phyloP scores from a whole-genome alignment of 2,888 invertebrate species.

The Rhopalosiphum nymphaeae region DNA sequence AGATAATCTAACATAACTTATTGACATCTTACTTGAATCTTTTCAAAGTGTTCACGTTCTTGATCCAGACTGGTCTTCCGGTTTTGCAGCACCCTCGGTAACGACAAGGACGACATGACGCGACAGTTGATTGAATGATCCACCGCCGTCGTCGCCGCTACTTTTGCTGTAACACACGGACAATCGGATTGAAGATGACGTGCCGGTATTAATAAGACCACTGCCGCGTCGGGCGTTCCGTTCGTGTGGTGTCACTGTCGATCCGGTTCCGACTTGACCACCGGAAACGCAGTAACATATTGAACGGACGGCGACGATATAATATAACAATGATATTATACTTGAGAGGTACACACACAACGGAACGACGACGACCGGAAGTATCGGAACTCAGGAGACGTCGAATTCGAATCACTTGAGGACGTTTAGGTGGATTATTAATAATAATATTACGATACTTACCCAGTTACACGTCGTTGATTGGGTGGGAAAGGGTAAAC shows the following conservation, averaged over 20 bases:
- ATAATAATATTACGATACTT: neutral
- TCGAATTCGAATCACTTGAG: neutral
- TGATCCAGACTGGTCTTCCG: slow-evolving; percentile 83
- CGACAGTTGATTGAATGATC: neutral
- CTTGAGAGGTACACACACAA: neutral
- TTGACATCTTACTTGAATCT: slow-evolving; percentile 78
- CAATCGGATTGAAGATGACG: neutral
- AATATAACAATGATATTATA: neutral
- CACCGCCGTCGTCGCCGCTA: neutral
- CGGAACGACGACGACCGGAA: slow-evolving; percentile 10
- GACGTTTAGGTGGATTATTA: neutral
- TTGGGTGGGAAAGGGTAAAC: neutral
- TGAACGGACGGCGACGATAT: neutral
- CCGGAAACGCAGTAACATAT: slow-evolving; percentile 37
- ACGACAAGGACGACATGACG: slow-evolving; percentile 80
- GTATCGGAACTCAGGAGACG: neutral
- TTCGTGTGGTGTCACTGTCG: neutral
- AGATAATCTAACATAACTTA: neutral
- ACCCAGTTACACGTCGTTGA: neutral
- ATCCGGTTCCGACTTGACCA: neutral
- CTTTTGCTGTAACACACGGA: slow-evolving; percentile 5
- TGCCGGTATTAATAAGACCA: neutral
- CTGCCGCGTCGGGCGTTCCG: neutral
- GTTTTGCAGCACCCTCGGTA: slow-evolving; percentile 80
- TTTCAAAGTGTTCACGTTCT: slow-evolving; percentile 87